Conservation (phyloP, 2,888 invertebrate species). For the Neoascia interrupta region DNA sequence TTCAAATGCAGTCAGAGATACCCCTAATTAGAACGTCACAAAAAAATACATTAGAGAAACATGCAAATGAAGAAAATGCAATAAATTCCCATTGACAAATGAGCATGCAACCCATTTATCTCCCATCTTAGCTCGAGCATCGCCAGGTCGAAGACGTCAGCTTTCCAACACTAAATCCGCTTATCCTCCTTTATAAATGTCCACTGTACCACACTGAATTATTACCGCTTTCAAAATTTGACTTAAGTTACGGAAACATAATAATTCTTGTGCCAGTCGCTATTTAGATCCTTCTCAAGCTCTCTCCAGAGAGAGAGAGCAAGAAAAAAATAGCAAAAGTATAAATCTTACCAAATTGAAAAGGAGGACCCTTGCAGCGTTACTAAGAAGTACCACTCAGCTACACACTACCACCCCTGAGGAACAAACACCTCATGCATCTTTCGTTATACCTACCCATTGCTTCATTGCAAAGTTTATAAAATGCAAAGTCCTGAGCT, state of each 20-base stretch:
- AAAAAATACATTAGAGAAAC: too few species aligned
- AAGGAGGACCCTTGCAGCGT: conserved; percentile 39
- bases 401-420: neutral
- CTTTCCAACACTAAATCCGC: conserved; percentile 34
- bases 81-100: conserved; percentile 63
- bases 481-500: conserved; percentile 38
- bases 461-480: conserved; percentile 58
- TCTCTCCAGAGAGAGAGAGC: neutral
- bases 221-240: conserved; percentile 62
- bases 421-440: conserved; percentile 52
- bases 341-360: conserved; percentile 66
- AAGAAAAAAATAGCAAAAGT: conserved; percentile 30
- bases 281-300: conserved; percentile 39
- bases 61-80: conserved; percentile 13
- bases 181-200: conserved; percentile 66
- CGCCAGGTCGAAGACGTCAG: conserved; percentile 47
- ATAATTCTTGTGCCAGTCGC: conserved; percentile 64
- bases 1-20: too few species aligned
- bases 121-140: conserved; percentile 28
- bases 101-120: conserved; percentile 55
- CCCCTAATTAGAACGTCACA: too few species aligned
- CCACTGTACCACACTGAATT: conserved; percentile 60
- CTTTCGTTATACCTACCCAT: conserved; percentile 20
- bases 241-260: conserved; percentile 64
- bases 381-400: neutral